Base-by-base conservation (phyloP, 2,113 vertebrate genomes). In the Siniperca knerii region DNA sequence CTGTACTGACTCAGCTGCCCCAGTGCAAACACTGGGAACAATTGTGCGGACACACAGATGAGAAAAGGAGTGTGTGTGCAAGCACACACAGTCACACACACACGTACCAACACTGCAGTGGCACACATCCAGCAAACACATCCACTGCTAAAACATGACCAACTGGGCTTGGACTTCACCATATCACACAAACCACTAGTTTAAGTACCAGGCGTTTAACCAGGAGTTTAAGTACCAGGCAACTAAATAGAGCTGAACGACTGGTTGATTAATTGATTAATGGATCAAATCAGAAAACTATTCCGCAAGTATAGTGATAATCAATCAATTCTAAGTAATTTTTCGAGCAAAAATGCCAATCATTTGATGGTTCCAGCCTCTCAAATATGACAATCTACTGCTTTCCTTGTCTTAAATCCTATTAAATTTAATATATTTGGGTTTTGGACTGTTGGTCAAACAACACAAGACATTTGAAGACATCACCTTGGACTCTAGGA, bases 1-100 rank as follows among this genome's bases (percentile, higher is more conserved):
- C 94, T 92, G 90, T 89, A 94, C 87, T 83, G 90, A 90, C 95
- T 94, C 95, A 95, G 95, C 94, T 94, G 91, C 85, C 82, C 77
- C 87, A 90, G 77, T 72, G 89, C 93, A 95, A 95, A 95, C 93
- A 94, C 72, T 25, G 81, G 37, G 85, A 91, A 94, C 92, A 93
- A 93, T 93, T 90, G 92, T 92, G 90, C 87, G 87, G 83, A 87
- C 78, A 87, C 76, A 91, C 89, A 90, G 71, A 87, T 83, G 89
- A 84, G 82, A 82, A 86, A 83, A 83, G 50, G 35, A 16, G 83
- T 58, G 85, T 64, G 79, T 75, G 78, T 33, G 72, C 37, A 4
- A 2, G 35, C 35, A 37, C 35, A 37, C 35, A 6, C 35, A 37
- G 5, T 37, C 35, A 37, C 4, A 4, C 35, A 37, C 40, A 42